Conservation (phyloP, 2,797 vertebrate genomes). For the Cichlasoma orientale region DNA sequence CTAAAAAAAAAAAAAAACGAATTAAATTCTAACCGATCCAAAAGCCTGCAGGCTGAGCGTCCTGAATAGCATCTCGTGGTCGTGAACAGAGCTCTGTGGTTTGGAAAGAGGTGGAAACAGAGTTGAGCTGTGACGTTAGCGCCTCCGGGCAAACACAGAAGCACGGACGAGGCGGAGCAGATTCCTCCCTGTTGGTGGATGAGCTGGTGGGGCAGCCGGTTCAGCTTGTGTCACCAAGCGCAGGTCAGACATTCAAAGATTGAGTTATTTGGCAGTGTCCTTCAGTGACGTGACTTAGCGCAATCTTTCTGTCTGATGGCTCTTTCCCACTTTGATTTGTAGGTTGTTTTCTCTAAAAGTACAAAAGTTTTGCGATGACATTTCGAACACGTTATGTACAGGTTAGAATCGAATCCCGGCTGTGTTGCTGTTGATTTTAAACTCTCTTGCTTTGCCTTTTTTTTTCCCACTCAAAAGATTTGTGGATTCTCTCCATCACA, state of each 20-base stretch:
- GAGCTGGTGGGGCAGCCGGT: slow-evolving; percentile 43
- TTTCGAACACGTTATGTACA: slow-evolving; percentile 73
- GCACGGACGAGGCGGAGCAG: slow-evolving; percentile 68
- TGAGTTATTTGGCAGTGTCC: slow-evolving; percentile 72
- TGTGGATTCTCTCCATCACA: slow-evolving; percentile 61
- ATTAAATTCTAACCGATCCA: slow-evolving; percentile 39
- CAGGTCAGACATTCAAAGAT: slow-evolving; percentile 49
- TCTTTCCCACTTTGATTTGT: slow-evolving; percentile 61
- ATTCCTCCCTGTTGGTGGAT: slow-evolving; percentile 59
- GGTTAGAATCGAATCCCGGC: slow-evolving; percentile 66
- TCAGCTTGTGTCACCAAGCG: slow-evolving; percentile 9
- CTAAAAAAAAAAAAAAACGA: slow-evolving; percentile 42
- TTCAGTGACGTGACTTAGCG: slow-evolving; percentile 36
- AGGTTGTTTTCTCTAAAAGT: slow-evolving; percentile 77
- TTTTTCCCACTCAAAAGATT: not conserved
- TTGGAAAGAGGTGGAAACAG: slow-evolving; percentile 71
- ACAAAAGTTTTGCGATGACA: slow-evolving; percentile 70
- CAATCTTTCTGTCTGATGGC: slow-evolving; percentile 44
- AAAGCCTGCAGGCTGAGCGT: slow-evolving; percentile 85
- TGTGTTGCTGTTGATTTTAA: slow-evolving; percentile 53
- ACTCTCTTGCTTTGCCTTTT: slow-evolving; percentile 70
- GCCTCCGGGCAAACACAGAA: slow-evolving; percentile 77
- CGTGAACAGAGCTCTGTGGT: slow-evolving; percentile 84
- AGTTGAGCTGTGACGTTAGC: slow-evolving; percentile 47
- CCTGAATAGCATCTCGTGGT: slow-evolving; percentile 71